phyloP scores from a whole-genome alignment of 2,888 invertebrate species.

The Myathropa florea region DNA sequence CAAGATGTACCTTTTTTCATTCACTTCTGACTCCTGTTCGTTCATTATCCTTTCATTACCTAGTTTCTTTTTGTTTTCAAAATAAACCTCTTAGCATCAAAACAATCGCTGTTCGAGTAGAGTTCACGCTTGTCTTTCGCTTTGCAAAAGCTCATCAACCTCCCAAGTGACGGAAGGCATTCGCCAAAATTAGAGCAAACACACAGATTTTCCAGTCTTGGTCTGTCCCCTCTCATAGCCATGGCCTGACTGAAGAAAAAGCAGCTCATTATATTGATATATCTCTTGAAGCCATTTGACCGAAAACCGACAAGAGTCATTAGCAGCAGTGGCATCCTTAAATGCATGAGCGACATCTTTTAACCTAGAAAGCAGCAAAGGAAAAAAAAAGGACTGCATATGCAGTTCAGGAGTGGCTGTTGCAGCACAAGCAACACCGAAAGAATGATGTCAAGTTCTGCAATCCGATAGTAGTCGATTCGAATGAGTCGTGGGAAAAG shows the following conservation, averaged over 20 bases:
- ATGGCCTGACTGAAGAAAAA: conserved; percentile 16
- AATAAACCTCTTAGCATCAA: conserved; percentile 50
- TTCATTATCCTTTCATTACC: conserved; percentile 6
- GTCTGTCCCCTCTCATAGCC: not conserved
- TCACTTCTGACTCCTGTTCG: not conserved
- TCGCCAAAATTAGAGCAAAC: conserved; percentile 51
- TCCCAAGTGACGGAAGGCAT: conserved; percentile 22
- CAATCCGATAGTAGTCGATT: conserved; percentile 50
- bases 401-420: conserved; percentile 54
- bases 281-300: conserved; percentile 68
- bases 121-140: not conserved
- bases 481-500: not conserved
- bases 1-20: not conserved
- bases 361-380: conserved; percentile 40
- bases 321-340: conserved; percentile 41
- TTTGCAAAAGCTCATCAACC: conserved; percentile 33
- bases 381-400: conserved; percentile 38
- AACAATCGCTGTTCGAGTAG: conserved; percentile 1
- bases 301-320: conserved; percentile 67
- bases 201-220: conserved; percentile 22
- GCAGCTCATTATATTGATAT: conserved; percentile 68
- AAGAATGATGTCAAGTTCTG: conserved; percentile 59
- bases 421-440: conserved; percentile 32
- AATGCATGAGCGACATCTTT: conserved; percentile 55
- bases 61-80: conserved; percentile 1